phyloP scores from a whole-genome alignment of 37 sponge, comb jelly and placozoan species.

The Crambe crambe region DNA sequence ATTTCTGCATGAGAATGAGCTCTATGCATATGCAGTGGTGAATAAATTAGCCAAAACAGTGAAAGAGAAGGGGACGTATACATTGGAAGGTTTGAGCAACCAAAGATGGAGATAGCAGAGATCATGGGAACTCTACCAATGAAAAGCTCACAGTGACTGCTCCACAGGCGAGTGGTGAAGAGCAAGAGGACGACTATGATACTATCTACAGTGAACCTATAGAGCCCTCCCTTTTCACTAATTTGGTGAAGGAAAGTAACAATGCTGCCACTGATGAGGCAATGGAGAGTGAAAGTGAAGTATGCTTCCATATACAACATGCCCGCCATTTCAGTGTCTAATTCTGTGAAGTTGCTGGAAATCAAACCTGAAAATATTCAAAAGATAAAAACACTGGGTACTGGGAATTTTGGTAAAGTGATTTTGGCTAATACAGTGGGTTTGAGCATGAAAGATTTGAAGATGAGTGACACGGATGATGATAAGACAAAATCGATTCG shows the following conservation, averaged over 20 bases:
- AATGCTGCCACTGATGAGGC: not conserved
- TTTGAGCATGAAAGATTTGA: slow-evolving; percentile 51
- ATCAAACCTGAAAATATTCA: slow-evolving; percentile 28
- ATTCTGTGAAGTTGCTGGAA: not conserved
- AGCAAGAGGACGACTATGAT: slow-evolving; percentile 3
- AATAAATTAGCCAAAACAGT: too few species aligned
- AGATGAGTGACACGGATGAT: slow-evolving; percentile 17
- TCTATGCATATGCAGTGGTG: too few species aligned
- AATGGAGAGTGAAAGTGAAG: not conserved
- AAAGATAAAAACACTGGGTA: slow-evolving; percentile 41
- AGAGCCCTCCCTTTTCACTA: slow-evolving; percentile 20
- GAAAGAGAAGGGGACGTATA: too few species aligned
- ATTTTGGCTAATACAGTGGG: slow-evolving; percentile 47
- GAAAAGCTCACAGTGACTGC: too few species aligned
- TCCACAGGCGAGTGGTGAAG: too few species aligned
- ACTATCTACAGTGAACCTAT: slow-evolving; percentile 30
- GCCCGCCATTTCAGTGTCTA: not conserved
- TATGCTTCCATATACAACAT: slow-evolving; percentile 37
- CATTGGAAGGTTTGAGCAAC: too few species aligned
- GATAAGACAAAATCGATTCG: slow-evolving; percentile 15
- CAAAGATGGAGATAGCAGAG: too few species aligned
- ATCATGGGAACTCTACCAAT: too few species aligned
- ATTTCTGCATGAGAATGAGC: too few species aligned
- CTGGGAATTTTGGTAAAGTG: slow-evolving; percentile 70
- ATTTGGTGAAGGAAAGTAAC: not conserved